These are phyloP conservation scores for Terrapene triunguis DNA, from an alignment of 2,113 vertebrate genomes.

Conservation along the genomic window DNA sequence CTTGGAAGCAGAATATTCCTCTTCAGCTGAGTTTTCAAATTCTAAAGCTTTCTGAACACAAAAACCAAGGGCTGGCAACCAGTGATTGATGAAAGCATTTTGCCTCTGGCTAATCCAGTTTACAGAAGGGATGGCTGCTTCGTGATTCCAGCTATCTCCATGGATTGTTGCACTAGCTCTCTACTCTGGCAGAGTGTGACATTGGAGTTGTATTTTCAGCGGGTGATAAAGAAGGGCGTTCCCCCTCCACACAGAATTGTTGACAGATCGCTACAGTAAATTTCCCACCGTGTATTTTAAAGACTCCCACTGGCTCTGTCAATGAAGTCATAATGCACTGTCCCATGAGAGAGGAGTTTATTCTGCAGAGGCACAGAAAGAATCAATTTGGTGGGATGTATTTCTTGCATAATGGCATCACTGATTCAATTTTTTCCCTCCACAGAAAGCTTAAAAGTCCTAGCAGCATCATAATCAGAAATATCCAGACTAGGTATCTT, in stretches of 20 bases:
- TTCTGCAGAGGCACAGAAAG: not conserved
- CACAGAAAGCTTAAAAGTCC: not conserved
- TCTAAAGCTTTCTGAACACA: not conserved
- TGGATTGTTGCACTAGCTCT: not conserved
- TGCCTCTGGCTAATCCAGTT: slow-evolving; percentile 48
- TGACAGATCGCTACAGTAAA: not conserved
- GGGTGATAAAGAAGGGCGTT: not conserved
- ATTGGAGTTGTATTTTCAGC: slow-evolving; percentile 7
- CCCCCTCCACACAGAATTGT: not conserved
- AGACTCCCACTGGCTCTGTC: not conserved
- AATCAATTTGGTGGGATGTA: not conserved
- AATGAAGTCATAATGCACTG: slow-evolving; percentile 3
- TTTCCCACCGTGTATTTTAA: not conserved
- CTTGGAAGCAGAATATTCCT: slow-evolving; percentile 34
- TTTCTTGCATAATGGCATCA: not conserved
- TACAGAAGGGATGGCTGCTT: slow-evolving; percentile 14
- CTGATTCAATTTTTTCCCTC: not conserved
- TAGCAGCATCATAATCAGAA: not conserved
- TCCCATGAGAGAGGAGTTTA: not conserved
- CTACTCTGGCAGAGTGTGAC: not conserved
- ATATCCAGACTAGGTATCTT: not conserved
- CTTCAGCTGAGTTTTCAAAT: slow-evolving; percentile 26
- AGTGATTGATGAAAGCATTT: slow-evolving; percentile 24
- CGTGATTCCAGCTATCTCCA: not conserved
- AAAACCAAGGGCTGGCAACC: not conserved